Percentiles rank a stretch among this genome's conserved stretches.
Evolutionary conservation across 2,888 invertebrate species (phyloP).

Genomic region (Protophormia terraenovae): DNA sequence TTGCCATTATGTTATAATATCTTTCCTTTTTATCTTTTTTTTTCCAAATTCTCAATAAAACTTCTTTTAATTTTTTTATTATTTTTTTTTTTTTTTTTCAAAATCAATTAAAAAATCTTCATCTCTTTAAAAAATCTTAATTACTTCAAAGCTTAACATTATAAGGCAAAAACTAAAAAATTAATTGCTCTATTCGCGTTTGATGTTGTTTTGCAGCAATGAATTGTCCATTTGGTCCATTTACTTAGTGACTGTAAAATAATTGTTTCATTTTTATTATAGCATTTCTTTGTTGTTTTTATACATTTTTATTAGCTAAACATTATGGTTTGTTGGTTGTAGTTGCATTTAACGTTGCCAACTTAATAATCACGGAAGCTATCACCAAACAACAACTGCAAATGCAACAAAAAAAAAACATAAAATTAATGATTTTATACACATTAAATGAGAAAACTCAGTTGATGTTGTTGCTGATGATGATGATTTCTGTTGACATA

Average conservation of each 20-base stretch:
- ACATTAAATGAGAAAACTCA: not conserved
- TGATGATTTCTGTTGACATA: conserved; percentile 47
- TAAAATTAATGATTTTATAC: conserved; percentile 15
- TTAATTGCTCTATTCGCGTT: conserved; percentile 44
- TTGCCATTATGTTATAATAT: too few relatives aligned
- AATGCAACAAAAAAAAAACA: not conserved
- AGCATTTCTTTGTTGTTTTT: conserved; percentile 17
- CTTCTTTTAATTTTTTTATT: too few relatives aligned
- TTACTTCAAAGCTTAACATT: not conserved
- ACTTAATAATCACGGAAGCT: conserved; percentile 51
- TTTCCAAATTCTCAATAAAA: not conserved
- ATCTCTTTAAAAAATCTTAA: not conserved
- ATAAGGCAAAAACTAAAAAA: not conserved
- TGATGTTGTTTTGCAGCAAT: conserved; percentile 15
- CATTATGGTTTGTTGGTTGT: conserved; percentile 17
- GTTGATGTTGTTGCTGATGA: too few relatives aligned
- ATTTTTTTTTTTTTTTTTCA: not conserved
- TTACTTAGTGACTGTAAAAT: conserved; percentile 15
- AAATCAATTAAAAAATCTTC: conserved; percentile 21
- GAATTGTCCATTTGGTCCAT: conserved; percentile 26
- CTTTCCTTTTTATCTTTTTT: too few relatives aligned
- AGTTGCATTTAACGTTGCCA: conserved; percentile 1
- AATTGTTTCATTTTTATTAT: not conserved
- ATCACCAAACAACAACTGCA: not conserved
- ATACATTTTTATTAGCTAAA: conserved; percentile 36